Base-by-base conservation (phyloP, 2,797 vertebrate species). In the Ficedula albicollis region DNA sequence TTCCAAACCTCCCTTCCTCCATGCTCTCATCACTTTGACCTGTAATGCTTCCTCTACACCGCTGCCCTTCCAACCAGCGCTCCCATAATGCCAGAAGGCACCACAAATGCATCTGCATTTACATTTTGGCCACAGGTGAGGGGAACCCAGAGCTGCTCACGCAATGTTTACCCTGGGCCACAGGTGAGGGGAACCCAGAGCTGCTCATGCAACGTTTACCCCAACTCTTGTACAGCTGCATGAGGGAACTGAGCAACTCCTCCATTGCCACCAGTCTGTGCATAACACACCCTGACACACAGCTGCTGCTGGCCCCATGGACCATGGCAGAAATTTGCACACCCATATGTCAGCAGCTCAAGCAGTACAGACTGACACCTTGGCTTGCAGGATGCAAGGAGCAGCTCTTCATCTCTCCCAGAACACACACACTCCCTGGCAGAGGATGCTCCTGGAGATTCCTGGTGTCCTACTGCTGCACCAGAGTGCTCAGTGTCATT, bases 271-370 rank as follows among this genome's bases (percentile, higher is more conserved):
- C 21, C 41, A 18, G 39, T 16, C 75, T 25, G 15, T 22, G 11
- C 1, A 0, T 70, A 77, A 79, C 25, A 59, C 29, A 59, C 1
- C 70, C 43, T 52, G 56, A 63, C 26, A 55, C 13, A 15, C 36
- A 69, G 70, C 22, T 49, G 43, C 69, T 78, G n/a, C 22, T 63
- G 55, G 43, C 38, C 69, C 60, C 5, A 2, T 2, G 43, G 55
- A 78, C 36, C 41, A 6, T 3, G 8, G 15, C 69, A 59, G 51
- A 77, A 81, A n/a, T 58, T 30, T 15, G 1, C 1, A 0, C 2
- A 0, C 11, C 27, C 18, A 1, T 8, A 12, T 6, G 7, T 1
- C 48, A 46, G 51, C 55, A 76, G 74, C 32, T 69, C 48, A 60
- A 63, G 56, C 68, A 70, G 32, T 4, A 59, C 51, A 58, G 89